Evolutionary conservation across 2,797 vertebrate genomes (phyloP), one percentile per base, ranked within the genome.

Genomic region (Florisuga fusca): DNA sequence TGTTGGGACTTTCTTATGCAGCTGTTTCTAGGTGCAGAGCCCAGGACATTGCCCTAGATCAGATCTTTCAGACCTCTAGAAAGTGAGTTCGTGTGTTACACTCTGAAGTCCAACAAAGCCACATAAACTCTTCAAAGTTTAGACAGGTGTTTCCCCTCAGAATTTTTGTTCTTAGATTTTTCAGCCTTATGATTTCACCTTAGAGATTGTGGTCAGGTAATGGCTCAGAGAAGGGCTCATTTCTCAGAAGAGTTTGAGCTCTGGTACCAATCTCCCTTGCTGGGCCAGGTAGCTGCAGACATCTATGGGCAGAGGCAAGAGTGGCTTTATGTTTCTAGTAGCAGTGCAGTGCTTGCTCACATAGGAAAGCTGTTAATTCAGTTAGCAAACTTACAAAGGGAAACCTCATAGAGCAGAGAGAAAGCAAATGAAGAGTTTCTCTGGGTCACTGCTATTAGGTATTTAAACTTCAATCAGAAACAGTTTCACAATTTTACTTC

Each of bases 31-130:
- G 25, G 43, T 5, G 3, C 26, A 38, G 41, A 50, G 45, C 23
- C 22, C 51, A 46, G 84, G 43, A 74, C 19, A 1, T 1, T 1
- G 27, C 29, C 38, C 46, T 34, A 11, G 29, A 53, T 69, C 64
- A 27, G 34, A 26, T 51, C 58, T 76, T 61, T 38, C 51, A 41
- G 25, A 10, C 43, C 67, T 73, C 17, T 22, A 16, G 23, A 36
- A 45, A 57, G 29, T 29, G 15, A 48, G 14, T 34, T 11, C 0
- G 0, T 21, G 4, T 7, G 0, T 22, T 50, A 41, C 54, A 11
- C 61, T 55, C 38, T 38, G 38, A 38, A 38, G 38, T 38, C 38
- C 38, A 10, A 38, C 13, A 38, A 38, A 38, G 38, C 13, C 38
- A 38, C 10, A 38, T 10, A 38, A 38, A 38, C n/a, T 45, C 38